A percentile compares a stretch with the other conserved stretches of the same genome.
Evolutionary conservation across 2,888 invertebrate genomes (phyloP).

Genomic region (Psylliodes chrysocephalus): DNA sequence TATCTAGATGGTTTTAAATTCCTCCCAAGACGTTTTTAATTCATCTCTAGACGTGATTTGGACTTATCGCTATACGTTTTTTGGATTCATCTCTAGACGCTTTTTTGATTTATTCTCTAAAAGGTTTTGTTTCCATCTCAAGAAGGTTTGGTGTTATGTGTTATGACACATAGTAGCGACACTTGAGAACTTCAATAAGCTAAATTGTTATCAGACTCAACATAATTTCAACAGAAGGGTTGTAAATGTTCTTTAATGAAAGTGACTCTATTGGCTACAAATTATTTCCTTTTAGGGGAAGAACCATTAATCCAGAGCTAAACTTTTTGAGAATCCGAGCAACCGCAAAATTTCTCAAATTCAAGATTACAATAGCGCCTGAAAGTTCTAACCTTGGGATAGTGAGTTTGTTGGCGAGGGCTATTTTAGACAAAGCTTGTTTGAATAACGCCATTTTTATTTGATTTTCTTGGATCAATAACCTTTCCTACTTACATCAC

Average conservation of each 20-base stretch:
- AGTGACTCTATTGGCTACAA: slow-evolving; percentile 16
- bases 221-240: slow-evolving; percentile 21
- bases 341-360: not conserved
- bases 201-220: slow-evolving; percentile 25
- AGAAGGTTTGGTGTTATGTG: not conserved
- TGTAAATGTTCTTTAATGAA: slow-evolving; percentile 14
- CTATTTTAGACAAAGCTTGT: slow-evolving; percentile 11
- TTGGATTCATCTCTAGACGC: too few relatives aligned
- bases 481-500: slow-evolving; percentile 9
- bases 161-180: not conserved
- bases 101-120: too few relatives aligned
- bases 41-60: too few relatives aligned
- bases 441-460: not conserved
- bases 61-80: too few relatives aligned
- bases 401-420: not conserved
- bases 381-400: slow-evolving; percentile 22
- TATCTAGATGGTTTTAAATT: too few relatives aligned
- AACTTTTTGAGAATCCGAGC: slow-evolving; percentile 20
- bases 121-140: too few relatives aligned
- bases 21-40: too few relatives aligned
- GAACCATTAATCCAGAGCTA: slow-evolving; percentile 17
- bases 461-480: not conserved
- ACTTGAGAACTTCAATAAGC: slow-evolving; percentile 17
- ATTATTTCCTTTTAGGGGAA: slow-evolving; percentile 23
- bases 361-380: slow-evolving; percentile 1